These are phyloP conservation scores for Lepilemur septentrionalis DNA, from an alignment of 2,797 vertebrate genomes.

Conservation along the genomic window DNA sequence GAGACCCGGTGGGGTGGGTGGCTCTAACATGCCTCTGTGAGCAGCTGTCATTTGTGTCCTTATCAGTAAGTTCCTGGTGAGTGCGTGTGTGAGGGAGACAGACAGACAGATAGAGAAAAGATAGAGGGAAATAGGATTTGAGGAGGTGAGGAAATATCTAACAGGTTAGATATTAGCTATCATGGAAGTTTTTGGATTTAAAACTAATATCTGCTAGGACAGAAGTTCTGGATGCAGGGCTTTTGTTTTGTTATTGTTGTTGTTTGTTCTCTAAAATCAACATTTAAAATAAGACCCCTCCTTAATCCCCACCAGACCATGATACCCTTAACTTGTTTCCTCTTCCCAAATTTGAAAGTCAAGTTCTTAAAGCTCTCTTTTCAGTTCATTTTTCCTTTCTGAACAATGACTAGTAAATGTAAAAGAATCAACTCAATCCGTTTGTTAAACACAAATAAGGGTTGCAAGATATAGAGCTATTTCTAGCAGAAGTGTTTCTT, in stretches of 20 bases:
- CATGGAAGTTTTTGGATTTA: not conserved
- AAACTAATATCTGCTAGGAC: not conserved
- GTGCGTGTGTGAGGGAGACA: not conserved
- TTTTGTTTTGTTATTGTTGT: not conserved
- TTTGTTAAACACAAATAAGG: not conserved
- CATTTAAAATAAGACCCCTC: not conserved
- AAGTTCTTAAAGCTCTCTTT: not conserved
- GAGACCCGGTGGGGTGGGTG: not conserved
- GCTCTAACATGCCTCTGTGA: not conserved
- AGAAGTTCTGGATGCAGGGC: not conserved
- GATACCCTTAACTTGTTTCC: not conserved
- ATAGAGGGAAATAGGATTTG: not conserved
- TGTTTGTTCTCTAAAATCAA: not conserved
- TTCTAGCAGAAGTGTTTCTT: not conserved
- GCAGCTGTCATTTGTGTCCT: not conserved
- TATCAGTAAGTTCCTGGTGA: not conserved
- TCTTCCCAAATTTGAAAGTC: not conserved
- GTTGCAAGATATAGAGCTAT: not conserved
- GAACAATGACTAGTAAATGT: not conserved
- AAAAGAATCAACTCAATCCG: not conserved
- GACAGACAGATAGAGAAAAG: not conserved
- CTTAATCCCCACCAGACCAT: not conserved
- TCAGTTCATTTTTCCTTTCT: not conserved
- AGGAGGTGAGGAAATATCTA: not conserved
- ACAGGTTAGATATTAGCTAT: not conserved